A percentile compares a stretch with the other conserved stretches of the same genome.
Evolutionary conservation across 2,888 invertebrate species (phyloP).

Genomic region (Microplitis deprimator): DNA sequence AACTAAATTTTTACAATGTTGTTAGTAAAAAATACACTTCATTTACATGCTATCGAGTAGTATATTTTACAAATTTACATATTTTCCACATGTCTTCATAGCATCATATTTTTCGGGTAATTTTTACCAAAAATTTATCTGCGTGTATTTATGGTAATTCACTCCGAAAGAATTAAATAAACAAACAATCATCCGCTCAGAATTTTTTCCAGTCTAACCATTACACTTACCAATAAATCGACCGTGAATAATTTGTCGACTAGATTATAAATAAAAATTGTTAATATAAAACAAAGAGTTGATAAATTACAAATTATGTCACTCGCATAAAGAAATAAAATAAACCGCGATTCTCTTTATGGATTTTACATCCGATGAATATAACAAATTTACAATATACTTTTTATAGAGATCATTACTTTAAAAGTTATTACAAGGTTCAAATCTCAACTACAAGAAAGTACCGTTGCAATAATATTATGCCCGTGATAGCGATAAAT

Average conservation of each 20-base stretch:
- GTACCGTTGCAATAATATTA: conserved; percentile 1
- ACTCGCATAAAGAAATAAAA: conserved; percentile 32
- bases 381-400: conserved; percentile 28
- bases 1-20: no score
- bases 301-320: conserved; percentile 39
- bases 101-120: no score
- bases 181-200: not conserved
- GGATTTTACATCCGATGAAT: conserved; percentile 19
- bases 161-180: not conserved
- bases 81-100: no score
- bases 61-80: no score
- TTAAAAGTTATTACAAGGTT: conserved; percentile 37
- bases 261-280: conserved; percentile 10
- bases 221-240: not conserved
- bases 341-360: conserved; percentile 26
- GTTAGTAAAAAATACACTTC: no score
- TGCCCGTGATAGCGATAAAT: conserved; percentile 39
- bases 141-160: no score
- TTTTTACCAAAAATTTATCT: no score
- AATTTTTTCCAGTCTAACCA: no score
- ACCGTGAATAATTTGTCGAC: not conserved
- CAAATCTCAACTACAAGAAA: conserved; percentile 8
- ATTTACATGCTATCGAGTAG: no score
- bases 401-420: conserved; percentile 39
- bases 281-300: conserved; percentile 18